Conservation (phyloP, 2,888 invertebrate species). For the Chironomus riparius region DNA sequence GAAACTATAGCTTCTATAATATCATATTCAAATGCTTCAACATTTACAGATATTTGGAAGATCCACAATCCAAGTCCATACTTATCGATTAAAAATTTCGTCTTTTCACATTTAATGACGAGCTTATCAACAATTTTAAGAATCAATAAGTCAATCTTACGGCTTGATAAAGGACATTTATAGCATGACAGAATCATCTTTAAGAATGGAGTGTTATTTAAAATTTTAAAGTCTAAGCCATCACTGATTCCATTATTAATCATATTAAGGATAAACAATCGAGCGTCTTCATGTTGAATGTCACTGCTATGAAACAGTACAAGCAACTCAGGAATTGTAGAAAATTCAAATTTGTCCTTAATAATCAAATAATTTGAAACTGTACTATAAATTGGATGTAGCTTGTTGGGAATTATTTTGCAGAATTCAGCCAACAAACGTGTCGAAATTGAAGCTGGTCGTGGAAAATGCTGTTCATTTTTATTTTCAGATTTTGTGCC, state of each 20-base stretch:
- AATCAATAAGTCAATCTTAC: conserved; percentile 54
- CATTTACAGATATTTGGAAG: conserved; percentile 37
- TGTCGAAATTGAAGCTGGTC: conserved; percentile 52
- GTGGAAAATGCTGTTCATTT: conserved; percentile 36
- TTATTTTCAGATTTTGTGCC: background rate
- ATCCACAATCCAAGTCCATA: conserved; percentile 68
- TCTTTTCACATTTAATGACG: conserved; percentile 54
- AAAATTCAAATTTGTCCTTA: conserved; percentile 66
- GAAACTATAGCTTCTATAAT: conserved; percentile 38
- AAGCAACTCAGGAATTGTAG: conserved; percentile 78
- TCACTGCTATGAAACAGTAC: conserved; percentile 74
- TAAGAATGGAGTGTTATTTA: conserved; percentile 63
- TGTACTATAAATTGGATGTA: conserved; percentile 64
- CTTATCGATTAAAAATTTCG: conserved; percentile 49
- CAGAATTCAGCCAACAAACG: conserved; percentile 63
- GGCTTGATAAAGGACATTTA: conserved; percentile 53
- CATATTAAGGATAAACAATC: conserved; percentile 69
- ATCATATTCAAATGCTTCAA: conserved; percentile 41
- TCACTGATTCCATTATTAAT: conserved; percentile 68
- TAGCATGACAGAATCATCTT: conserved; percentile 69
- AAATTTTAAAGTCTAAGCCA: conserved; percentile 62
- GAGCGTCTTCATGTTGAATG: conserved; percentile 55
- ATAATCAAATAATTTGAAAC: conserved; percentile 70
- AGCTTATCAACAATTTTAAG: conserved; percentile 54
- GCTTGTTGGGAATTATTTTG: conserved; percentile 62